Base-by-base conservation (phyloP, 2,888 invertebrate species). In the Stenolophus ochropezus region DNA sequence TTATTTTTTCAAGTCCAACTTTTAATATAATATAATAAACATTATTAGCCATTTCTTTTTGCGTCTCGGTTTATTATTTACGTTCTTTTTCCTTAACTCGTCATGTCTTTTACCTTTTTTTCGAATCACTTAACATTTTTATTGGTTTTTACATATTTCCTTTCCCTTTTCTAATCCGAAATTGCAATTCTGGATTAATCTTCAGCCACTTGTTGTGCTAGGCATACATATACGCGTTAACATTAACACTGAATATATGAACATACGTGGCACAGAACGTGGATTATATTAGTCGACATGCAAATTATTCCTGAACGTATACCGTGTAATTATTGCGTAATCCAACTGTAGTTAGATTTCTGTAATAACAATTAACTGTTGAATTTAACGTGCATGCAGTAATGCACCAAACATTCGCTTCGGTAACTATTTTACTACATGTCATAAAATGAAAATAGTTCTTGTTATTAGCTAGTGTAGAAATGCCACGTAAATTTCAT, bases 251-350 rank as follows among this genome's bases (percentile, higher is more conserved):
- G 5, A 61, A 25, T 61, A 25, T n/a, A 23, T 61, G 23, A 58
- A 61, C 25, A 61, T 14, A 1, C 51, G 8, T 8, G 23, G 14
- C 23, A 27, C 61, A 2, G 25, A 11, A 56, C 11, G 56, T 23
- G 23, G 61, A 61, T 61, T 23, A 25, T 61, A 25, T 61, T 23
- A 61, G 25, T 61, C 14, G 61, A 61, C 0, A 61, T 61, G 61
- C 25, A 61, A 25, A 61, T 61, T 61, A 61, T 25, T 61, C 56
- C 4, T 11, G 25, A 25, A 14, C n/a, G 21, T 25, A 61, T 21
- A 61, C 14, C 61, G 25, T 21, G n/a, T 61, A 61, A 61, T 61
- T 61, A 61, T 61, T 61, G 23, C 61, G 25, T 23, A 61, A 61
- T 61, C 61, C 23, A 61, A 21, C 61, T 61, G 25, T n/a, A 11